Evolutionary conservation across 2,113 vertebrate genomes (phyloP).

Genomic region (Cyanocitta stelleri): DNA sequence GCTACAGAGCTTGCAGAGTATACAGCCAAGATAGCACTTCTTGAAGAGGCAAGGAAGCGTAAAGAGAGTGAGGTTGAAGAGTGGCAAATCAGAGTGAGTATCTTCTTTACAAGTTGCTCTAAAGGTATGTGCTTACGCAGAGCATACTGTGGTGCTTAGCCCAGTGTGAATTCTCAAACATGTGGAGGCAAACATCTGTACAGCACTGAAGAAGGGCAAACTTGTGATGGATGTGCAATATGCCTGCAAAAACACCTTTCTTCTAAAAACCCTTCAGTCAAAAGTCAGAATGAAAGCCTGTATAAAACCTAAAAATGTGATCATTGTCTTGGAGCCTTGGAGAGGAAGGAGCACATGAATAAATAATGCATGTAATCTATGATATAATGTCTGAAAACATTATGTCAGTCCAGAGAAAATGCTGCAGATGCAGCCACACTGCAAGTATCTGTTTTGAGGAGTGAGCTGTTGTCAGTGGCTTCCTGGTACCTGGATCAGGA

Average conservation of each 20-base stretch:
- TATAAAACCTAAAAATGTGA: not conserved
- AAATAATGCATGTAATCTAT: not conserved
- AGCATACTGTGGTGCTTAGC: not conserved
- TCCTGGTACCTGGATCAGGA: not conserved
- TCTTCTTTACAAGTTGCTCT: not conserved
- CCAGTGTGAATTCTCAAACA: not conserved
- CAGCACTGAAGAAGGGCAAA: not conserved
- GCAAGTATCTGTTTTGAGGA: not conserved
- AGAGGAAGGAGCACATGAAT: not conserved
- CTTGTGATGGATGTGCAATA: not conserved
- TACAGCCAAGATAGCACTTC: slow-evolving; percentile 82
- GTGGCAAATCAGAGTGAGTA: slow-evolving; percentile 88
- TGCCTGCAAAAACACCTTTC: not conserved
- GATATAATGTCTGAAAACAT: not conserved
- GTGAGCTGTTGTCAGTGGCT: not conserved
- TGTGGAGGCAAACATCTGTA: not conserved
- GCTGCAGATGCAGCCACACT: not conserved
- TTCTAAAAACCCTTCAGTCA: not conserved
- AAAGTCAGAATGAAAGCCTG: not conserved
- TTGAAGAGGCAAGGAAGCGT: slow-evolving; percentile 85
- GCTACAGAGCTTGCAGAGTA: slow-evolving; percentile 88
- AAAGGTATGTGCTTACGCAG: not conserved
- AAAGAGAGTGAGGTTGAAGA: slow-evolving; percentile 87
- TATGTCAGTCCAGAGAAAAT: not conserved
- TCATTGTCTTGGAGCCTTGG: not conserved